Evolutionary conservation across 2,888 invertebrate genomes (phyloP).

Genomic region (Xanthia icteritia): DNA sequence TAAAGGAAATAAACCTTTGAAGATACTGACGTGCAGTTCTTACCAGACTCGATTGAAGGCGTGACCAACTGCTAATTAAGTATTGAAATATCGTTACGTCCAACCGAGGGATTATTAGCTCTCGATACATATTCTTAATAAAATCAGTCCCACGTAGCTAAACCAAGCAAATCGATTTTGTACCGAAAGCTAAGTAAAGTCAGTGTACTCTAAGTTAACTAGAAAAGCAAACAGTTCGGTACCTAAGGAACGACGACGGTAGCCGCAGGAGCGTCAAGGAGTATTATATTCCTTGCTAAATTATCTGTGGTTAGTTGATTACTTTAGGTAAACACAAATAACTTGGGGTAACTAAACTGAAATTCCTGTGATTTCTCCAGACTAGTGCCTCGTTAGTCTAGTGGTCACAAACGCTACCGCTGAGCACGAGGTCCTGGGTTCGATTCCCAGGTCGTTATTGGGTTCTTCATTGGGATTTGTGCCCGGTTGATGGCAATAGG

Average conservation of each 20-base stretch:
- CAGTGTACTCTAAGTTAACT: background rate
- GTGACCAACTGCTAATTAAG: background rate
- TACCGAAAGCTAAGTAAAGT: background rate
- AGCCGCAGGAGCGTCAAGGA: background rate
- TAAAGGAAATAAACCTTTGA: too few relatives aligned
- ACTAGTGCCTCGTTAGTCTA: too few relatives aligned
- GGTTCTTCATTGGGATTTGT: too few relatives aligned
- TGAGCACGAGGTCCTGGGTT: too few relatives aligned
- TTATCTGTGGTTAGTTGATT: conserved; percentile 11
- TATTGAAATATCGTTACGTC: background rate
- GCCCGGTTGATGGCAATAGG: too few relatives aligned
- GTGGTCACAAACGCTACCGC: too few relatives aligned
- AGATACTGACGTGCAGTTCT: background rate
- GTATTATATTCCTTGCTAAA: background rate
- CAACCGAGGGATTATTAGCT: background rate
- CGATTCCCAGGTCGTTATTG: too few relatives aligned
- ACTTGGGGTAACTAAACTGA: background rate
- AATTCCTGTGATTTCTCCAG: background rate
- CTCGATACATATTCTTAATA: background rate
- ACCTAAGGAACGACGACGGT: background rate
- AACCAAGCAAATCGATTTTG: conserved; percentile 7
- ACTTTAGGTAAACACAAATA: background rate
- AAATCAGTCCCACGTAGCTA: background rate
- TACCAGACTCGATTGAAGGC: background rate
- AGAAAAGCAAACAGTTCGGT: conserved; percentile 22